A percentile compares a stretch with the other conserved stretches of the same genome.
phyloP scores from a whole-genome alignment of 2,888 invertebrate species.

The Trichopria drosophilae region DNA sequence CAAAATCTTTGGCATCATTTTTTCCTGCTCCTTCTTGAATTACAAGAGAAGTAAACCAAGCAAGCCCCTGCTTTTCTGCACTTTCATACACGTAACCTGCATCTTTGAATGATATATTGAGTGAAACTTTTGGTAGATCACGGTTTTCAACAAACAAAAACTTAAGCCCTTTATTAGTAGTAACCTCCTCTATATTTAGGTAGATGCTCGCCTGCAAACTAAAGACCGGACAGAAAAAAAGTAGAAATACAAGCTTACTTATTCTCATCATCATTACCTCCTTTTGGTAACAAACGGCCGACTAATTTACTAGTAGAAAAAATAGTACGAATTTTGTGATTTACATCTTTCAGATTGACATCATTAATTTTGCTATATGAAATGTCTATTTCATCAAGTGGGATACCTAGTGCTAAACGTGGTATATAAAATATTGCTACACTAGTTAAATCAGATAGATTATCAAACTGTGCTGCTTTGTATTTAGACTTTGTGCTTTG shows the following conservation, averaged over 20 bases:
- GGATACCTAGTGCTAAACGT: conserved; percentile 21
- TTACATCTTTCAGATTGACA: conserved; percentile 24
- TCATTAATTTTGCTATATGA: conserved; percentile 22
- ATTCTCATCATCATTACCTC: conserved; percentile 17
- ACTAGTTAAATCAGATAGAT: conserved; percentile 19
- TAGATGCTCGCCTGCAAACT: conserved; percentile 21
- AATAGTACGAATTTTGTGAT: conserved; percentile 19
- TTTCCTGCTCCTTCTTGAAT: conserved; percentile 18
- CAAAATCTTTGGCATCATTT: conserved; percentile 20
- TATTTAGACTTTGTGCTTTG: conserved; percentile 23
- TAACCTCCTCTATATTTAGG: conserved; percentile 23
- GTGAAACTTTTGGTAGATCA: conserved; percentile 21
- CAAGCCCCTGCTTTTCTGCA: conserved; percentile 12
- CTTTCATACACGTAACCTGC: conserved; percentile 20
- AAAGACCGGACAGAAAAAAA: conserved; percentile 21
- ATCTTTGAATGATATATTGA: conserved; percentile 21
- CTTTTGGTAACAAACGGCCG: conserved; percentile 23
- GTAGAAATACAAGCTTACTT: conserved; percentile 18
- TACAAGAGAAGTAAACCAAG: conserved; percentile 16
- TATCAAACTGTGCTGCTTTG: conserved; percentile 23
- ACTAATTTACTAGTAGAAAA: conserved; percentile 22
- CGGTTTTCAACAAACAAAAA: conserved; percentile 20
- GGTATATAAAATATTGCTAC: conserved; percentile 19
- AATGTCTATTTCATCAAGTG: conserved; percentile 26
- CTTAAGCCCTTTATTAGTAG: conserved; percentile 22